phyloP scores from a whole-genome alignment of 1,140 invertebrate species.

The Aphaenogaster floridana region DNA sequence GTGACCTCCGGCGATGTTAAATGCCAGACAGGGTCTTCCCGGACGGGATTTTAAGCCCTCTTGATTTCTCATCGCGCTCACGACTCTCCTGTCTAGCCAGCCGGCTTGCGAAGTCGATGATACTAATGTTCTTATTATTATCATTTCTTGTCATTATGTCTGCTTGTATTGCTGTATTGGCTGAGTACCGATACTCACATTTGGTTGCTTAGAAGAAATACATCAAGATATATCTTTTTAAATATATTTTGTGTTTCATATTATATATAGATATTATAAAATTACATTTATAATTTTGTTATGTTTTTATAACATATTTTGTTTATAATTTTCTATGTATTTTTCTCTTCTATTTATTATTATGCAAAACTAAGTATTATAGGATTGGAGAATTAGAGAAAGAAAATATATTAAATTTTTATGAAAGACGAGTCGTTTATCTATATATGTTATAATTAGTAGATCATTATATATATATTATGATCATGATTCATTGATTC shows the following conservation, averaged over 20 bases:
- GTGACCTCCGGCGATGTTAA: slow-evolving; percentile 1
- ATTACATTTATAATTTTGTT: not conserved
- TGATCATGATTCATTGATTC: not conserved
- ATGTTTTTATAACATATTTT: not conserved
- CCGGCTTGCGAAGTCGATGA: not conserved
- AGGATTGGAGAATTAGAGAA: not conserved
- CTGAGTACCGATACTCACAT: not conserved
- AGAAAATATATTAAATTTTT: not conserved
- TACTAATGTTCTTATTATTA: slow-evolving; percentile 29
- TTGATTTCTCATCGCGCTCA: slow-evolving; percentile 32
- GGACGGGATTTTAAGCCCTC: slow-evolving; percentile 28
- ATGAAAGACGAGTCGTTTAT: not conserved
- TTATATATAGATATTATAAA: not conserved
- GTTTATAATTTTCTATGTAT: not conserved
- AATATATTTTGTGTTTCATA: not conserved
- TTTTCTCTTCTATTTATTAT: not conserved
- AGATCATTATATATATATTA: too few relatives aligned
- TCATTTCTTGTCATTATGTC: not conserved
- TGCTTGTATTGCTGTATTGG: too few relatives aligned
- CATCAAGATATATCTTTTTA: not conserved
- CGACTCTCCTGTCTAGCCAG: not conserved
- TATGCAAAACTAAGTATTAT: not conserved
- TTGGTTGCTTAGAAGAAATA: not conserved
- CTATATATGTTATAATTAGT: too few relatives aligned
- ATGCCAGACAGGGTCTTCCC: not conserved